Conservation (phyloP, 2,888 invertebrate species). For the Heliconius sara region DNA sequence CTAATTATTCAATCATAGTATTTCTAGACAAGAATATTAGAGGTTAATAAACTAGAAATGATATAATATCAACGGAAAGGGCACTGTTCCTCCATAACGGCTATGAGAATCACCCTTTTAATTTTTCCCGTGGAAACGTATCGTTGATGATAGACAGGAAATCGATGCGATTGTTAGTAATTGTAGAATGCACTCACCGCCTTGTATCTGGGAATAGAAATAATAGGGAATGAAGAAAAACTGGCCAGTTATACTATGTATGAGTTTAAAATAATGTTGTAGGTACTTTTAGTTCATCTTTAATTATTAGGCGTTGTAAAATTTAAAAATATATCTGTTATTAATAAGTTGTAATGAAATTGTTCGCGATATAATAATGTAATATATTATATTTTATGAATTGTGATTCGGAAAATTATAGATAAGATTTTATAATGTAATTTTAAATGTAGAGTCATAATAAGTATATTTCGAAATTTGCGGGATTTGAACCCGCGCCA, state of each 20-base stretch:
- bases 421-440: too few species aligned
- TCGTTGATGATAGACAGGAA: constrained; percentile 17
- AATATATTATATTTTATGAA: too few species aligned
- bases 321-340: too few species aligned
- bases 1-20: not conserved
- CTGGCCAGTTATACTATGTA: not conserved
- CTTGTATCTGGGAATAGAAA: constrained; percentile 13
- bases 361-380: too few species aligned
- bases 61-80: constrained; percentile 12
- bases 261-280: not conserved
- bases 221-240: constrained; percentile 11
- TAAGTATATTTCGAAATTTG: too few species aligned
- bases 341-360: too few species aligned
- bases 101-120: constrained; percentile 33
- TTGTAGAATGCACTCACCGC: constrained; percentile 23
- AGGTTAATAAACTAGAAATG: not conserved
- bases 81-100: constrained; percentile 19
- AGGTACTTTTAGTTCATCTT: not conserved
- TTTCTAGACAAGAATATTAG: not conserved
- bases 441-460: too few species aligned
- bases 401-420: too few species aligned
- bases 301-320: too few species aligned
- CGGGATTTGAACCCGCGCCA: too few species aligned
- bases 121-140: constrained; percentile 26
- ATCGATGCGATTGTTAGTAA: constrained; percentile 32